These are phyloP conservation scores for Camelus dromedarius DNA, from an alignment of 2,113 vertebrate genomes.

Conservation along the genomic window DNA sequence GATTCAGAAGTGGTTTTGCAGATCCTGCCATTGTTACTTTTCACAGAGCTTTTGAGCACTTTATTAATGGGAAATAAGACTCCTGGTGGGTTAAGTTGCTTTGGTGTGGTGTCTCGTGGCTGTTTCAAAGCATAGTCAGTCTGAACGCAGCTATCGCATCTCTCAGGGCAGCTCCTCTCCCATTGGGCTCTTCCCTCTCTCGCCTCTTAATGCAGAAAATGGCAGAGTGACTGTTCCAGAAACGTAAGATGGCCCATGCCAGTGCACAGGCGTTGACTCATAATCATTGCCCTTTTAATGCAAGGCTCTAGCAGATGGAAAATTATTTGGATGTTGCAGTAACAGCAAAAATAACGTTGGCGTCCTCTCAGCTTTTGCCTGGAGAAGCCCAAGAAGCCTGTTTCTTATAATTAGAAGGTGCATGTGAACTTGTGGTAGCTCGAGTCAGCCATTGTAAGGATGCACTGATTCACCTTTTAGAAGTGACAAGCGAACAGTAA, in stretches of 20 bases:
- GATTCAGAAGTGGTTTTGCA: background rate
- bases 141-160: background rate
- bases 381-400: constrained; percentile 64
- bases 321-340: constrained; percentile 73
- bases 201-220: background rate
- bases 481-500: constrained; percentile 87
- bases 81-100: background rate
- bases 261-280: background rate
- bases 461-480: constrained; percentile 86
- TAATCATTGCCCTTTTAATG: constrained; percentile 64
- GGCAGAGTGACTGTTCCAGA: background rate
- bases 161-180: background rate
- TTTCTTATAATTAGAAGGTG: constrained; percentile 75
- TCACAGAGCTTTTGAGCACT: background rate
- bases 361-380: constrained; percentile 52
- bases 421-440: constrained; percentile 73
- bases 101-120: background rate
- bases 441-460: constrained; percentile 81
- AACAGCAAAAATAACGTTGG: constrained; percentile 74
- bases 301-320: constrained; percentile 66
- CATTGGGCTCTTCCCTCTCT: background rate
- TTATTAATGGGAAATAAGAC: background rate
- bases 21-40: background rate
- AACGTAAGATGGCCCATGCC: background rate
- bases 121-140: background rate